These are phyloP conservation scores for Drosophila fuyamai DNA, from an alignment of 1,140 invertebrate species.

Conservation along the genomic window DNA sequence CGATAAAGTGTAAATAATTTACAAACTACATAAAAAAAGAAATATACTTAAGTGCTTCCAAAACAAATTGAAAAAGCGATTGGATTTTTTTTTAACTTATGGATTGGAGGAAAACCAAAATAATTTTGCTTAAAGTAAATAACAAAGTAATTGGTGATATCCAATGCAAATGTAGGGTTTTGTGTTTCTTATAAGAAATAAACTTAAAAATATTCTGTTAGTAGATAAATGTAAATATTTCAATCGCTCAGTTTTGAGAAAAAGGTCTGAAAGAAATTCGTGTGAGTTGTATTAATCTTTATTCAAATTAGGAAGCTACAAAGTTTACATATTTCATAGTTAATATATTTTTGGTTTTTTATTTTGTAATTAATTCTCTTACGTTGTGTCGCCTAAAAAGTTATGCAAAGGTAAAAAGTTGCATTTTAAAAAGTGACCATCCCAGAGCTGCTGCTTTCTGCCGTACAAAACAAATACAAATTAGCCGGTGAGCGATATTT, in stretches of 20 bases:
- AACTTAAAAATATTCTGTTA: too few relatives aligned
- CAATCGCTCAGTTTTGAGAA: too few relatives aligned
- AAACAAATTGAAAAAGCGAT: conserved; percentile 4
- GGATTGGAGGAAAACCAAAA: not conserved
- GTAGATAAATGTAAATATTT: too few relatives aligned
- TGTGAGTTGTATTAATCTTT: conserved; percentile 55
- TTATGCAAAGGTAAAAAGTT: conserved; percentile 71
- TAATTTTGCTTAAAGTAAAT: too few relatives aligned
- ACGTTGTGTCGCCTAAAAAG: conserved; percentile 67
- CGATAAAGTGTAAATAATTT: conserved; percentile 64
- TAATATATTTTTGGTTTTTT: conserved; percentile 22
- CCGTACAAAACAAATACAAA: conserved; percentile 30
- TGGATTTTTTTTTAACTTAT: not conserved
- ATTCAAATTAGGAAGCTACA: conserved; percentile 81
- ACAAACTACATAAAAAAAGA: conserved; percentile 52
- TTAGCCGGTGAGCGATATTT: conserved; percentile 19
- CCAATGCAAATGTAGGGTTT: too few relatives aligned
- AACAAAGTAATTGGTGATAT: too few relatives aligned
- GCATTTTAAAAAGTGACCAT: conserved; percentile 60
- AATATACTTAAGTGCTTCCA: conserved; percentile 70
- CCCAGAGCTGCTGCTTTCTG: conserved; percentile 13
- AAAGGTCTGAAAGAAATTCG: not conserved
- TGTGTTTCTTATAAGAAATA: too few relatives aligned
- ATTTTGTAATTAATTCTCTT: conserved; percentile 40
- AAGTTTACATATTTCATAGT: conserved; percentile 76